These are phyloP conservation scores for Catostomus latipinnis DNA, from an alignment of 2,797 vertebrate genomes.

Conservation along the genomic window DNA sequence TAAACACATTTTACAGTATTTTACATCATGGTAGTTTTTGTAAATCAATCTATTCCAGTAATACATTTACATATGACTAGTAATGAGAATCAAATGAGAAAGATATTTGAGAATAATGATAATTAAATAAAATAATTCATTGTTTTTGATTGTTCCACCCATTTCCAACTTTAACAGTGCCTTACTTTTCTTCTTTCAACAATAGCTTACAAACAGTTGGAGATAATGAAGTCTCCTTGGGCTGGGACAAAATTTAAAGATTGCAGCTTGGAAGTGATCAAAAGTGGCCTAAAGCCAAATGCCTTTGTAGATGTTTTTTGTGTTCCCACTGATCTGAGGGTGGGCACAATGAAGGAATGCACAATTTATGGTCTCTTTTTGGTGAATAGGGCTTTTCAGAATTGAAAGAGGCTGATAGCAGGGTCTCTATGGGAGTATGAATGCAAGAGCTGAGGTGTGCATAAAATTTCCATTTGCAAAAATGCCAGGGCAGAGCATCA, in stretches of 20 bases:
- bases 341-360: conserved; percentile 75
- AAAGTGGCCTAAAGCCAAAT: conserved; percentile 81
- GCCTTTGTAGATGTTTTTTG: conserved; percentile 81
- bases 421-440: conserved; percentile 6
- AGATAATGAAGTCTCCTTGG: conserved; percentile 81
- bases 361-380: conserved; percentile 74
- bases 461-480: neutral
- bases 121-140: no score
- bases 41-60: no score
- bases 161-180: conserved; percentile 70
- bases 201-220: conserved; percentile 80
- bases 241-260: conserved; percentile 64
- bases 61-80: no score
- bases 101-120: no score
- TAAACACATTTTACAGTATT: no score
- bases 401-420: conserved; percentile 56
- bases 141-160: conserved; percentile 60
- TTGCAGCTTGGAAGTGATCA: conserved; percentile 77
- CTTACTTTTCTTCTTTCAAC: conserved; percentile 76
- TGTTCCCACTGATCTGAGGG: conserved; percentile 80
- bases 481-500: conserved; percentile 54
- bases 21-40: no score
- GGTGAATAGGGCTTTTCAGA: conserved; percentile 52
- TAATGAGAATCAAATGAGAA: no score
- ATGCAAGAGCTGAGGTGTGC: conserved; percentile 8